These are phyloP conservation scores for Nezara viridula DNA, from an alignment of 2,888 invertebrate genomes.

Conservation along the genomic window DNA sequence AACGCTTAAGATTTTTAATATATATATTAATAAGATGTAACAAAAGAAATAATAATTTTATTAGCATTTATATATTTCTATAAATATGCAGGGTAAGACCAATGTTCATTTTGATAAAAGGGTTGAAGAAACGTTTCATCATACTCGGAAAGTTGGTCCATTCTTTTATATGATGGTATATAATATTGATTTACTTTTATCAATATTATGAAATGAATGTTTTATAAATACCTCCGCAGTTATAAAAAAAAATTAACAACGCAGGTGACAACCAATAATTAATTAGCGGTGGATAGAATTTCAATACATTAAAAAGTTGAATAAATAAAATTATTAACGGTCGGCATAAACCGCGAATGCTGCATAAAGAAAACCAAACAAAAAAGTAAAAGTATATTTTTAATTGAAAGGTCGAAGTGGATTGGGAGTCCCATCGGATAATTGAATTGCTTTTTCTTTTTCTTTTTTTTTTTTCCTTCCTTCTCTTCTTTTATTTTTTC, in stretches of 20 bases:
- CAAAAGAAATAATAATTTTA: too few species aligned
- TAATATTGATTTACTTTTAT: neutral
- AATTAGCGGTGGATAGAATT: neutral
- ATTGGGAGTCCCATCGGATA: neutral
- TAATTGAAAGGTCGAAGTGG: conserved; percentile 27
- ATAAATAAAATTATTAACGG: neutral
- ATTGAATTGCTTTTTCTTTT: conserved; percentile 4
- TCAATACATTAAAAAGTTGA: neutral
- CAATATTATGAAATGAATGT: neutral
- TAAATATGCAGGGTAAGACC: too few species aligned
- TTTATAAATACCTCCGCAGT: neutral
- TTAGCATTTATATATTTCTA: too few species aligned
- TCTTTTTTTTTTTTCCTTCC: neutral
- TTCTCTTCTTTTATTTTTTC: neutral
- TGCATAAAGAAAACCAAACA: neutral
- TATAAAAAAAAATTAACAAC: neutral
- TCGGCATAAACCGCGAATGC: neutral
- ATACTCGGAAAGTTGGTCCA: too few species aligned
- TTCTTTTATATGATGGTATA: too few species aligned
- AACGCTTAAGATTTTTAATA: too few species aligned
- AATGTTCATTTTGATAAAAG: too few species aligned
- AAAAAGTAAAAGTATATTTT: conserved; percentile 29
- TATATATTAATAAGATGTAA: too few species aligned
- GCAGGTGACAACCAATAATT: neutral
- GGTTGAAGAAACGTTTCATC: too few species aligned